phyloP scores from a whole-genome alignment of 2,888 invertebrate genomes.

The Tipula lateralis region DNA sequence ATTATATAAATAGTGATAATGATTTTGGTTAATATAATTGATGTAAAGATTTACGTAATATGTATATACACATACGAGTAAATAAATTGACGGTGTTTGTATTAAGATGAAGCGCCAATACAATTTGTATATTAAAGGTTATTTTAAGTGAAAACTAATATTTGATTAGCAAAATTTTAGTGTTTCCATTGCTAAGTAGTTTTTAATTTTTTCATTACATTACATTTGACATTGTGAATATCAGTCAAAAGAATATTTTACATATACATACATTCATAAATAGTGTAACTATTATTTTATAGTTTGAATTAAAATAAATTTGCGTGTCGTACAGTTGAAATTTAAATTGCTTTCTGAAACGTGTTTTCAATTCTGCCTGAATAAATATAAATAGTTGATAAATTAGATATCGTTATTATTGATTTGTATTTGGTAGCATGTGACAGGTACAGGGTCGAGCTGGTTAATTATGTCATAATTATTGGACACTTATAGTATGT shows the following conservation, averaged over 20 bases:
- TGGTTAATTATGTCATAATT: no score
- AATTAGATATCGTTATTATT: no score
- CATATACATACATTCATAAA: neutral
- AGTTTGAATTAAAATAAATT: neutral
- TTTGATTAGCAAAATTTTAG: neutral
- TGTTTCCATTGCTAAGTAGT: neutral
- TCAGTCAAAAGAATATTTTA: neutral
- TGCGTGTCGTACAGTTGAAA: neutral
- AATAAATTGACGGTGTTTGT: no score
- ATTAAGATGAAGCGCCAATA: neutral
- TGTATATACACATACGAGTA: no score
- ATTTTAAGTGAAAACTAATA: neutral
- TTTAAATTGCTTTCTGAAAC: neutral
- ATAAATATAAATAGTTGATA: no score
- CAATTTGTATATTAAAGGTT: neutral
- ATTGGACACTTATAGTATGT: no score
- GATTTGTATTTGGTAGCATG: no score
- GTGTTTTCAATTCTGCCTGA: neutral
- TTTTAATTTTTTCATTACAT: neutral
- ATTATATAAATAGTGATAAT: neutral
- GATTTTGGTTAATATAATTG: neutral
- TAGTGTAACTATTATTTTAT: neutral
- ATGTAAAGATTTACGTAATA: neutral
- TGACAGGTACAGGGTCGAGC: no score
- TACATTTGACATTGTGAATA: neutral